Percentiles rank a stretch among this genome's conserved stretches.
These are phyloP conservation scores for Allacma fusca DNA, from an alignment of 2,888 invertebrate genomes.

Conservation along the genomic window DNA sequence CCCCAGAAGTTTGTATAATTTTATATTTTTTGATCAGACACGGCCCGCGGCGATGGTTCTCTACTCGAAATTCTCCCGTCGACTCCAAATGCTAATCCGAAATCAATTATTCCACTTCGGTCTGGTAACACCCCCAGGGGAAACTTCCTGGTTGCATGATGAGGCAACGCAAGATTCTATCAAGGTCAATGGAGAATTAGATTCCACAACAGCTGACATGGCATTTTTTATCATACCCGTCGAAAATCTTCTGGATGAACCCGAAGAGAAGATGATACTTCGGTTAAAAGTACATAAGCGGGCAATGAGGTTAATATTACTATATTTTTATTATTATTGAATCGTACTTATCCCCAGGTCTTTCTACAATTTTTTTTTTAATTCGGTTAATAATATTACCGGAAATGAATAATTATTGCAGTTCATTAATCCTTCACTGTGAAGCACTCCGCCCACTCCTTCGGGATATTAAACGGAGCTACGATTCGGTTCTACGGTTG, in stretches of 20 bases:
- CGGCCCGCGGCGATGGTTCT: conserved; percentile 46
- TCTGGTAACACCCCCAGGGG: conserved; percentile 25
- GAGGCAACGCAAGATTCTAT: conserved; percentile 27
- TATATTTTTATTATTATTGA: no score
- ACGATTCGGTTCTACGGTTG: conserved; percentile 32
- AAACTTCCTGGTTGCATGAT: conserved; percentile 40
- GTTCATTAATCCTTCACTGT: conserved; percentile 43
- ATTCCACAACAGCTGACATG: not conserved
- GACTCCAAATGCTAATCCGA: conserved; percentile 36
- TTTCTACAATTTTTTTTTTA: no score
- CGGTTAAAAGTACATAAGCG: conserved; percentile 40
- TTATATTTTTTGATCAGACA: not conserved
- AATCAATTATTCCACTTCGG: conserved; percentile 39
- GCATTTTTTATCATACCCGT: conserved; percentile 3
- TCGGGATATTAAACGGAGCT: conserved; percentile 36
- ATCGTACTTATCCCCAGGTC: no score
- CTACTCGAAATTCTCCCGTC: conserved; percentile 39
- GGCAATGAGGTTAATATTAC: conserved; percentile 25
- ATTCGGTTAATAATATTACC: not conserved
- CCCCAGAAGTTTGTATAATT: no score
- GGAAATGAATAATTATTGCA: not conserved
- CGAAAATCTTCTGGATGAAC: conserved; percentile 26
- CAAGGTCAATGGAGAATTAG: not conserved
- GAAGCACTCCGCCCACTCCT: conserved; percentile 41
- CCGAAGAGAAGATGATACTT: conserved; percentile 26